A percentile compares a stretch with the other conserved stretches of the same genome.
These are phyloP conservation scores for Bostrychus sinensis DNA, from an alignment of 2,113 vertebrate genomes.

Conservation along the genomic window DNA sequence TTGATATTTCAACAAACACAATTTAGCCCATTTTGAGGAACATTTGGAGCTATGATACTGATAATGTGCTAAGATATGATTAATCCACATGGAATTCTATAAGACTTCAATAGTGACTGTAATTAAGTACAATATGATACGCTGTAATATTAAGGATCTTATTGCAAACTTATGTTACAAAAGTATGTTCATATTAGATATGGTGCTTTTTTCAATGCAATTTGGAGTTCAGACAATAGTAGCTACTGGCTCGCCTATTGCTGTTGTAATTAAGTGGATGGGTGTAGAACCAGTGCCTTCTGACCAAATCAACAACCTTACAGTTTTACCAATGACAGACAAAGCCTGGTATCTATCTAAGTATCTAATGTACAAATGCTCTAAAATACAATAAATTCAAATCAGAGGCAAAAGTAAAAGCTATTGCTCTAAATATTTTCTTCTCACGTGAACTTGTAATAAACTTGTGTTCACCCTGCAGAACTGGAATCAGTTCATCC, in stretches of 20 bases:
- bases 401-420: not conserved
- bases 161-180: not conserved
- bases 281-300: too few relatives aligned
- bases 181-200: too few relatives aligned
- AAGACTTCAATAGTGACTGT: too few relatives aligned
- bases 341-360: too few relatives aligned
- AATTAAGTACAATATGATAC: not conserved
- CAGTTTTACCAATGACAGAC: too few relatives aligned
- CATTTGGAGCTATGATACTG: not conserved
- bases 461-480: constrained; percentile 9
- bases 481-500: constrained; percentile 47
- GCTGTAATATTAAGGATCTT: not conserved
- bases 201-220: too few relatives aligned
- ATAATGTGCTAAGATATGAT: not conserved
- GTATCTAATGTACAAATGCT: not conserved
- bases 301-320: too few relatives aligned
- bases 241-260: too few relatives aligned
- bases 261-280: too few relatives aligned
- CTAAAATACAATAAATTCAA: not conserved
- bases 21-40: not conserved
- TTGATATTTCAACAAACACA: not conserved
- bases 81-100: too few relatives aligned
- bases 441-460: not conserved
- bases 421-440: too few relatives aligned
- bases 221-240: too few relatives aligned